Percentiles rank a stretch among this genome's conserved stretches.
Evolutionary conservation across 2,797 vertebrate genomes (phyloP).

Genomic region (Australoheros facetus): DNA sequence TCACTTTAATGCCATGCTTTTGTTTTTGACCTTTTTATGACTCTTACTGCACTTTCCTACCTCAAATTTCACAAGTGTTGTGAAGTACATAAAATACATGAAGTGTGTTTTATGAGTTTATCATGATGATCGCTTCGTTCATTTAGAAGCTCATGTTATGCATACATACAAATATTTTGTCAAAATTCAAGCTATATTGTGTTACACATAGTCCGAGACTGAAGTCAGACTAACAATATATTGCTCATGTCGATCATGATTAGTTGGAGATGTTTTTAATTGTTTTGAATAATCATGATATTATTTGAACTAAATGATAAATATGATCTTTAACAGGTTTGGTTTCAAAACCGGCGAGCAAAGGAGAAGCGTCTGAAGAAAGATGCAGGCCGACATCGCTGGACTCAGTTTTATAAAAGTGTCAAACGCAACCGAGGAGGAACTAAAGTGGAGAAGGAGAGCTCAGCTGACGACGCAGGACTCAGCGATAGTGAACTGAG

Average conservation of each 20-base stretch:
- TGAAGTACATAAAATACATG: background rate
- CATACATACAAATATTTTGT: background rate
- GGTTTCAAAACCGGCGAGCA: conserved; percentile 98
- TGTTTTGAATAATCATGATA: background rate
- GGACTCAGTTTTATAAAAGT: conserved; percentile 98
- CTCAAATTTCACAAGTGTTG: rapidly evolving
- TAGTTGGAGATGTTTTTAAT: background rate
- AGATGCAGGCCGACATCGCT: conserved; percentile 95
- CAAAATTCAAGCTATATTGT: rapidly evolving
- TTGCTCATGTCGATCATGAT: rapidly evolving
- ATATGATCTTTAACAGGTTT: conserved; percentile 82
- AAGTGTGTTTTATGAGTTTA: background rate
- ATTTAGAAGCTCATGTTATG: background rate
- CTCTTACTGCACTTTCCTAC: background rate
- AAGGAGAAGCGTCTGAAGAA: conserved; percentile 99
- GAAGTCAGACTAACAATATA: background rate
- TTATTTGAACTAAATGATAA: background rate
- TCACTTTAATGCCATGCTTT: background rate
- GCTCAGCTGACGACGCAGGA: conserved; percentile 94
- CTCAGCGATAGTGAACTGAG: conserved; percentile 98
- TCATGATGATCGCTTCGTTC: background rate
- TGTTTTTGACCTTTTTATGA: background rate
- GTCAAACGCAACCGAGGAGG: conserved; percentile 90
- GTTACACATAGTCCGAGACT: background rate
- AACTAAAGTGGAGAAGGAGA: conserved; percentile 93